phyloP scores from a whole-genome alignment of 2,797 vertebrate species.

The Pelochelys cantorii region DNA sequence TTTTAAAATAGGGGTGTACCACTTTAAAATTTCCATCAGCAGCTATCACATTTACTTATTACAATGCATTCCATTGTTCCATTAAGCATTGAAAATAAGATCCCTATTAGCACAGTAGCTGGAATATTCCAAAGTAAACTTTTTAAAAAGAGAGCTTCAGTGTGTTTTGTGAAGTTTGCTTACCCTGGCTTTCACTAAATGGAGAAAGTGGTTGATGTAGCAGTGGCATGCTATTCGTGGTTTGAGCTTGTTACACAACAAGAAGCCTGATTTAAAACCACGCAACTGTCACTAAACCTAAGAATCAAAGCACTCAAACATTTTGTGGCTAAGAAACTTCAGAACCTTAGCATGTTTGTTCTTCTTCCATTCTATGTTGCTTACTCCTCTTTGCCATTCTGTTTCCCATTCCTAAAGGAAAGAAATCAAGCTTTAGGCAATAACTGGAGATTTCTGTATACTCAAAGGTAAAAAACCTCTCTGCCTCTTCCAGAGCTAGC shows the following conservation, averaged over 20 bases:
- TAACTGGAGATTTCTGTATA: neutral
- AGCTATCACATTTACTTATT: neutral
- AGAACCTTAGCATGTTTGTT: neutral
- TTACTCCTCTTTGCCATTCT: neutral
- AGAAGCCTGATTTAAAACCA: neutral
- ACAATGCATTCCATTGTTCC: neutral
- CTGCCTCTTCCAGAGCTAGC: neutral
- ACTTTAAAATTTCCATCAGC: neutral
- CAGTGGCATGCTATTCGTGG: neutral
- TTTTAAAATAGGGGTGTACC: neutral
- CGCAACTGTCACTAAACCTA: neutral
- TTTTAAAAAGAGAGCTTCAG: neutral
- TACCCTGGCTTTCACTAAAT: neutral
- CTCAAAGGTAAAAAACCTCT: neutral
- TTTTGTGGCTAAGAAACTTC: neutral
- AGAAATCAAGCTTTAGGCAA: fast-evolving
- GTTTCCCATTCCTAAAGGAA: neutral
- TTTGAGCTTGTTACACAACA: neutral
- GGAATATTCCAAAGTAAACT: neutral
- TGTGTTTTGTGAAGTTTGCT: neutral
- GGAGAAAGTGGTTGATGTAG: neutral
- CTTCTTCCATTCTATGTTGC: neutral
- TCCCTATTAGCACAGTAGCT: neutral
- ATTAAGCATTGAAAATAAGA: neutral
- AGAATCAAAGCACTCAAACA: neutral